Evolutionary conservation across 2,888 invertebrate species (phyloP).

Genomic region (Drosophila paranaensis): DNA sequence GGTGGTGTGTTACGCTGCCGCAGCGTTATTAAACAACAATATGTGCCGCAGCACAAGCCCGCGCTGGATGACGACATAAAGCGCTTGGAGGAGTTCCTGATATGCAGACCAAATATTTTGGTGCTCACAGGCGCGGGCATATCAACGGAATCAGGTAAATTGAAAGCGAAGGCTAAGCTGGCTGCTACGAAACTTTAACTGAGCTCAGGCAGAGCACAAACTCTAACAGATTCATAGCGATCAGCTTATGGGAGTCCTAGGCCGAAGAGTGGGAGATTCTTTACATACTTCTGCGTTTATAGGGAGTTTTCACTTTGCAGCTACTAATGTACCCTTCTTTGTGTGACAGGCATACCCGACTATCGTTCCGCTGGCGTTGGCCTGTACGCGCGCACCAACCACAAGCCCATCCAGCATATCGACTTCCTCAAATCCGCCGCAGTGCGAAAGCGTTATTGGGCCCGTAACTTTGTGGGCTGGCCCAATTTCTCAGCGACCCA

Average conservation of each 20-base stretch:
- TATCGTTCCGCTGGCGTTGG: slow-evolving; percentile 97
- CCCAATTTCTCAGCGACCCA: slow-evolving; percentile 90
- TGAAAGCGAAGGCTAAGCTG: not conserved
- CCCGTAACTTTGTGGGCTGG: slow-evolving; percentile 98
- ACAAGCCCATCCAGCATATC: slow-evolving; percentile 93
- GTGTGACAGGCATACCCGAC: slow-evolving; percentile 92
- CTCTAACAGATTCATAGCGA: not conserved
- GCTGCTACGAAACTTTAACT: not conserved
- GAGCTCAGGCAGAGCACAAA: not conserved
- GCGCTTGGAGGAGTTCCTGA: slow-evolving; percentile 81
- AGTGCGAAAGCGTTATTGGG: slow-evolving; percentile 95
- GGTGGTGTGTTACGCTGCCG: slow-evolving; percentile 60
- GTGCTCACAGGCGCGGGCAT: slow-evolving; percentile 96
- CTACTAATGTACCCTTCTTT: not conserved
- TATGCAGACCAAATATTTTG: slow-evolving; percentile 86
- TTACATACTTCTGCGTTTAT: not conserved
- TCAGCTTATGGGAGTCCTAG: not conserved
- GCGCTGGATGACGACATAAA: slow-evolving; percentile 87
- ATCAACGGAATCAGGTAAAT: slow-evolving; percentile 95
- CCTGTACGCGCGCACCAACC: slow-evolving; percentile 93
- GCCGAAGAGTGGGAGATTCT: not conserved
- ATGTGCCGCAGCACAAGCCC: slow-evolving; percentile 91
- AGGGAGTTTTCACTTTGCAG: not conserved
- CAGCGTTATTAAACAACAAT: slow-evolving; percentile 67
- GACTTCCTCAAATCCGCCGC: slow-evolving; percentile 91